These are phyloP conservation scores for Eurosta solidaginis DNA, from an alignment of 1,140 invertebrate species.

Conservation along the genomic window DNA sequence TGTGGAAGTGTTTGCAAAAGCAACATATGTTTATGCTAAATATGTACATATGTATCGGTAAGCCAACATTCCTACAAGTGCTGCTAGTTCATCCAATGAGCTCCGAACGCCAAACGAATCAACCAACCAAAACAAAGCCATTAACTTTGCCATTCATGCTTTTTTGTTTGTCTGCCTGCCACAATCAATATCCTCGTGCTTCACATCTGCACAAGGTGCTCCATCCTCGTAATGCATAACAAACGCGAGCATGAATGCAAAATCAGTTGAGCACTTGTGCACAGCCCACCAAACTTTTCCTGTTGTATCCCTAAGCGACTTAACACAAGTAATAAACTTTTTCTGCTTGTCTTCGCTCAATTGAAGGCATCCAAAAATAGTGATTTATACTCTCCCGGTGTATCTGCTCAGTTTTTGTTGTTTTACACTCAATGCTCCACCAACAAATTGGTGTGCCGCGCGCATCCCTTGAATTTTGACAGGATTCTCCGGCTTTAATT, in stretches of 20 bases:
- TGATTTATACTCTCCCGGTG: neutral
- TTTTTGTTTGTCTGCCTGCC: no score
- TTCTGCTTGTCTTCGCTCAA: neutral
- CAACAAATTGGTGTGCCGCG: neutral
- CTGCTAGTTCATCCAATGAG: neutral
- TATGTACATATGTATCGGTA: neutral
- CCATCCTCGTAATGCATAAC: no score
- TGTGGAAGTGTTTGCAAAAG: neutral
- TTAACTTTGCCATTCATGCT: constrained; percentile 9
- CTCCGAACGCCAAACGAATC: constrained; percentile 1
- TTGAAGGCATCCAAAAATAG: neutral
- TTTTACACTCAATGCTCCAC: constrained; percentile 4
- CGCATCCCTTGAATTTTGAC: neutral
- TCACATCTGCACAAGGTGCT: no score
- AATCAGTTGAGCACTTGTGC: neutral
- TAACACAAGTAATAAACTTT: neutral
- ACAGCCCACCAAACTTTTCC: constrained; percentile 4
- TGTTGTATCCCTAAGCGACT: neutral
- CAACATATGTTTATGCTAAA: no score
- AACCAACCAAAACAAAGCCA: constrained; percentile 27
- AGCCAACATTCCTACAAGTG: neutral
- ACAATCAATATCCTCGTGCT: no score
- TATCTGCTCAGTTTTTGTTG: neutral
- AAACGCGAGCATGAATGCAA: neutral
- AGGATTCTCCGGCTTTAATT: neutral